Conservation (phyloP, 2,888 invertebrate species). For the Nemurella pictetii region DNA sequence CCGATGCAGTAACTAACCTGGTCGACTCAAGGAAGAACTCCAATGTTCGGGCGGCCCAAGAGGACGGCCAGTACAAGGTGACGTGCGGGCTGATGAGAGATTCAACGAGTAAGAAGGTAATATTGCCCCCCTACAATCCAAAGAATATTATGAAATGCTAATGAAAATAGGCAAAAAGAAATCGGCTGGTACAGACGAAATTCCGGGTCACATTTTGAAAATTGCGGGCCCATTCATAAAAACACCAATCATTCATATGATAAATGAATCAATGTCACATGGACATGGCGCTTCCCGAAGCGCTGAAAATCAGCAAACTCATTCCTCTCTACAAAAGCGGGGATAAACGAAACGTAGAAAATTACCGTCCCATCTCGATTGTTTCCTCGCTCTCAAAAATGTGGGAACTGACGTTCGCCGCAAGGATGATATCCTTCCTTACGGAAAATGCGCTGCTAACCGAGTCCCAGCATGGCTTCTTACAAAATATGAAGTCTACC, state of each 20-base stretch:
- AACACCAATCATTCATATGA: background rate
- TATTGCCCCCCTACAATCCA: too few relatives aligned
- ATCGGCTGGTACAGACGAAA: background rate
- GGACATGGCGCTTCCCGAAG: background rate
- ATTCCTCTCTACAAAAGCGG: background rate
- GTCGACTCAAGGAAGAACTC: too few relatives aligned
- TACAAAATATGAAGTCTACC: background rate
- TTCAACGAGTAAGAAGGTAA: too few relatives aligned
- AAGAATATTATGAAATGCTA: too few relatives aligned
- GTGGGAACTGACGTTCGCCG: background rate
- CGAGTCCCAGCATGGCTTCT: background rate
- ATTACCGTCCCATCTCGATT: background rate
- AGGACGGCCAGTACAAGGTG: background rate
- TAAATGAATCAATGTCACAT: background rate
- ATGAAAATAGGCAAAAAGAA: background rate
- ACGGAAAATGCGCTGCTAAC: background rate
- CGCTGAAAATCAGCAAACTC: background rate
- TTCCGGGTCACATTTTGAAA: background rate
- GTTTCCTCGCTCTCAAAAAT: background rate
- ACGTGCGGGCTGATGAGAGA: background rate
- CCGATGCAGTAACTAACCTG: too few relatives aligned
- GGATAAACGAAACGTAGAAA: background rate
- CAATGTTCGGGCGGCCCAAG: too few relatives aligned
- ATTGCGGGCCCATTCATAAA: background rate
- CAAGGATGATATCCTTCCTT: background rate